A percentile compares a stretch with the other conserved stretches of the same genome.
Conservation (phyloP, 2,888 invertebrate genomes). For the Clusia tigrina region DNA sequence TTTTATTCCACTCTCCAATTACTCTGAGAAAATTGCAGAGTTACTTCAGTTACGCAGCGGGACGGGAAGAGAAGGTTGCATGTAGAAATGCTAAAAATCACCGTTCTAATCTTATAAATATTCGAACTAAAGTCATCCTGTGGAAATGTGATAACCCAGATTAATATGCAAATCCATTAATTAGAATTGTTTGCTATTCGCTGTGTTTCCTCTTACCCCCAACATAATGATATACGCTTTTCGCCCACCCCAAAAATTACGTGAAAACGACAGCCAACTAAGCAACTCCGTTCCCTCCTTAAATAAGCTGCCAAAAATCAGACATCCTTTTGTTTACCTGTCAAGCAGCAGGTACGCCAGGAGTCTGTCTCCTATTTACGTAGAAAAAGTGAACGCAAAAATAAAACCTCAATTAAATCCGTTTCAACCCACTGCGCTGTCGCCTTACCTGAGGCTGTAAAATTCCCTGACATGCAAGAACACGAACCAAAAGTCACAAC, state of each 20-base stretch:
- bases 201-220: background rate
- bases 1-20: background rate
- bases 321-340: constrained; percentile 2
- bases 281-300: background rate
- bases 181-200: constrained; percentile 6
- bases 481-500: background rate
- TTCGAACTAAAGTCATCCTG: no score
- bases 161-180: background rate
- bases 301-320: background rate
- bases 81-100: no score
- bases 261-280: background rate
- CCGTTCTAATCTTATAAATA: no score
- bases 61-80: no score
- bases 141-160: no score
- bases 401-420: background rate
- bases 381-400: background rate
- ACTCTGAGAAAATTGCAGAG: background rate
- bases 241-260: background rate
- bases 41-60: no score
- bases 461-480: background rate
- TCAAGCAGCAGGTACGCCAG: background rate
- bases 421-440: background rate
- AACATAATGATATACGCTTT: background rate
- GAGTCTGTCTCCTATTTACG: no score
- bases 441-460: background rate